A percentile compares a stretch with the other conserved stretches of the same genome.
Conservation (phyloP, 2,888 invertebrate genomes). For the Drosophila kanekoi region DNA sequence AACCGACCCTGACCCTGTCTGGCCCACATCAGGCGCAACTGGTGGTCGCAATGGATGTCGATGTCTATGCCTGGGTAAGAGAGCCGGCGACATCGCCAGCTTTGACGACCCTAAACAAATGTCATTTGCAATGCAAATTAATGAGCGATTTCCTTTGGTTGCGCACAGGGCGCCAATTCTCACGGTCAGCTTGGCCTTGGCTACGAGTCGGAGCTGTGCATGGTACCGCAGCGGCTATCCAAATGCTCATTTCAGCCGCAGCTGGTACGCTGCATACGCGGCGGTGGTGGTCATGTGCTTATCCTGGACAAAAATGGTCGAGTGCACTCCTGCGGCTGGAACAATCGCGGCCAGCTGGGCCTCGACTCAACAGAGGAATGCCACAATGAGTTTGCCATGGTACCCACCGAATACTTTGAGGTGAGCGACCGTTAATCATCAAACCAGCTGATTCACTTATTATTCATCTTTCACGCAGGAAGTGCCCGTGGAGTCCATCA, state of each 20-base stretch:
- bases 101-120: neutral
- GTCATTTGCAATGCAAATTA: slow-evolving; percentile 78
- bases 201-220: slow-evolving; percentile 88
- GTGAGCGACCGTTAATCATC: slow-evolving; percentile 32
- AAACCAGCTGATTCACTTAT: neutral
- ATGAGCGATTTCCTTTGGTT: slow-evolving; percentile 73
- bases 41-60: slow-evolving; percentile 59
- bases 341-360: slow-evolving; percentile 90
- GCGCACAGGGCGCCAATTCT: slow-evolving; percentile 91
- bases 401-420: slow-evolving; percentile 86
- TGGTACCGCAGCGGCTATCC: slow-evolving; percentile 86
- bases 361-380: slow-evolving; percentile 78
- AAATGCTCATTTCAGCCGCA: slow-evolving; percentile 82
- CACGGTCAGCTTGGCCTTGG: slow-evolving; percentile 92
- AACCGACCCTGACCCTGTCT: slow-evolving; percentile 7
- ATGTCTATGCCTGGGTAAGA: slow-evolving; percentile 72
- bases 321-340: slow-evolving; percentile 92
- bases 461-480: slow-evolving; percentile 83
- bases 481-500: slow-evolving; percentile 88
- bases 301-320: slow-evolving; percentile 89
- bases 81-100: slow-evolving; percentile 18
- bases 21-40: slow-evolving; percentile 52
- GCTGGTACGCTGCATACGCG: slow-evolving; percentile 88
- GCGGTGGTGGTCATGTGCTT: slow-evolving; percentile 92
- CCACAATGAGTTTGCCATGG: slow-evolving; percentile 84